Conservation (phyloP, 2,797 vertebrate genomes). For the Delichon dasypus region DNA sequence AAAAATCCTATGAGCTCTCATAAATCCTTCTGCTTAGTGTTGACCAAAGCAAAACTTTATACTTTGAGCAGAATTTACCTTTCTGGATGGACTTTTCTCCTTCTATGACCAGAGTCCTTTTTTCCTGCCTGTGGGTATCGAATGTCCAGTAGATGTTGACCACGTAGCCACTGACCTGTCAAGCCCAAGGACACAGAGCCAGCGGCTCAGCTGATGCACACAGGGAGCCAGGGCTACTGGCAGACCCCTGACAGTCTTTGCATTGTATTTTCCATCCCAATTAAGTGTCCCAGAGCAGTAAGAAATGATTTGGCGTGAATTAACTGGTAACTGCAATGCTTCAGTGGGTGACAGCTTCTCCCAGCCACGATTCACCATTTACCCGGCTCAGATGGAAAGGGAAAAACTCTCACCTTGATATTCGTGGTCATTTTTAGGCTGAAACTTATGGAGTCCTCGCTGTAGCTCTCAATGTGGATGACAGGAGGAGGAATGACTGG, state of each 20-base stretch:
- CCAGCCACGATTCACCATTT: not conserved
- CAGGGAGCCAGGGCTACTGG: not conserved
- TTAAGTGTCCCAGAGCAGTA: not conserved
- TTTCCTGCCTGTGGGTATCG: constrained; percentile 90
- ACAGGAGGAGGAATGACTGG: constrained; percentile 87
- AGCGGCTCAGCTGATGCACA: not conserved
- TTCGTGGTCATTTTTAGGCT: constrained; percentile 82
- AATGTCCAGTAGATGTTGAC: constrained; percentile 93
- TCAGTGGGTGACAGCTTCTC: not conserved
- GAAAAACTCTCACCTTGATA: constrained; percentile 74
- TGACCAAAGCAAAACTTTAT: not conserved
- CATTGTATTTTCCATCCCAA: not conserved
- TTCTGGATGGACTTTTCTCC: constrained; percentile 74
- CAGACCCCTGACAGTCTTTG: not conserved
- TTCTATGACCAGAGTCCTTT: constrained; percentile 79
- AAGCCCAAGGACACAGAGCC: not conserved
- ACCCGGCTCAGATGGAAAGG: not conserved
- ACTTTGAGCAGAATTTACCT: constrained; percentile 71
- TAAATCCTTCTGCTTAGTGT: not conserved
- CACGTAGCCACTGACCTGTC: constrained; percentile 86
- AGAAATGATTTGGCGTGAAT: not conserved
- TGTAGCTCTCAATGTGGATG: constrained; percentile 80
- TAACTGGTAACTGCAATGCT: not conserved
- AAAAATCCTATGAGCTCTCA: not conserved
- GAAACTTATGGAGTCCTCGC: constrained; percentile 82